Conservation (phyloP, 2,113 vertebrate genomes). For the Triplophysa siluroides region DNA sequence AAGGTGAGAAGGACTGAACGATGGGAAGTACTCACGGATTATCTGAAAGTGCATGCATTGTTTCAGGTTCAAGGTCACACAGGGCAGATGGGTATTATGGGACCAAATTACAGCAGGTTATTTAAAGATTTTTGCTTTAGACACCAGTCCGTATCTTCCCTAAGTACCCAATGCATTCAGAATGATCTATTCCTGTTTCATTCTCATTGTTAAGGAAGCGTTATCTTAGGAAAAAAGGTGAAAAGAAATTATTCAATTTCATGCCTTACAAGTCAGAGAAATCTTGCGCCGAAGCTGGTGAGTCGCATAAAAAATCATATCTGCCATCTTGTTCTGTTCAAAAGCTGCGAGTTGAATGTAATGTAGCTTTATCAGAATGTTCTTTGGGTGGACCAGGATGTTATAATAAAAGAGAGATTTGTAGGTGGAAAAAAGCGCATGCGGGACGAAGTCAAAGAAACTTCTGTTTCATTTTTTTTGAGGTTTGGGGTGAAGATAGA, state of each 20-base stretch:
- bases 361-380: constrained; percentile 29
- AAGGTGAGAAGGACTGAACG: too few species aligned
- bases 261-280: constrained; percentile 3
- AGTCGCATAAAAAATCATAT: constrained; percentile 31
- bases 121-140: neutral
- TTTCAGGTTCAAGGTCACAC: neutral
- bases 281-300: neutral
- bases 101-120: neutral
- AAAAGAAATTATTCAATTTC: constrained; percentile 5
- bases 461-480: constrained; percentile 3
- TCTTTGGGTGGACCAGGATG: constrained; percentile 1
- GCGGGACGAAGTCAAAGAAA: neutral
- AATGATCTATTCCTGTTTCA: neutral
- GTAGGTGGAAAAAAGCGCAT: neutral
- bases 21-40: neutral
- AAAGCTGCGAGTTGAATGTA: constrained; percentile 10
- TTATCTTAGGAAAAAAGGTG: neutral
- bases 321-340: constrained; percentile 21
- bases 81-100: neutral
- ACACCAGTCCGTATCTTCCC: neutral
- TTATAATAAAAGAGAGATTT: constrained; percentile 28
- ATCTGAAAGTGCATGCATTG: neutral
- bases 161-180: neutral
- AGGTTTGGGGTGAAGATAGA: constrained; percentile 9
- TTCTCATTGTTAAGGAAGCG: neutral